phyloP scores from a whole-genome alignment of 2,797 vertebrate species.

The Manis javanica region DNA sequence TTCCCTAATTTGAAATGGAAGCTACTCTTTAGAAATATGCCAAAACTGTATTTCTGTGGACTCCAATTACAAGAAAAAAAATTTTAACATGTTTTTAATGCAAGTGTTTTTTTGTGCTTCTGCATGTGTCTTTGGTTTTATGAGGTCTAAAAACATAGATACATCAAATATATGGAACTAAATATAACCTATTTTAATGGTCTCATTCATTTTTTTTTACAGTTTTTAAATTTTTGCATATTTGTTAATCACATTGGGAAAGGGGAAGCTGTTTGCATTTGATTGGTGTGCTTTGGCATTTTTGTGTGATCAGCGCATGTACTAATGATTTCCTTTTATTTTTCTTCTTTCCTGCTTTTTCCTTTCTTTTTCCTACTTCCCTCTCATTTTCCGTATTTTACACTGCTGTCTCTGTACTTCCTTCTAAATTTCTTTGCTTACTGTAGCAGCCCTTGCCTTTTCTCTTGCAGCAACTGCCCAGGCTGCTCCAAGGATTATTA shows the following conservation, averaged over 20 bases:
- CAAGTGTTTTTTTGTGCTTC: conserved; percentile 79
- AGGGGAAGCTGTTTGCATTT: conserved; percentile 88
- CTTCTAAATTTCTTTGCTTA: conserved; percentile 91
- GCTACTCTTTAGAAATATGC: conserved; percentile 38
- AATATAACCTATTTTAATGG: conserved; percentile 84
- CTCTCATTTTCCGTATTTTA: conserved; percentile 82
- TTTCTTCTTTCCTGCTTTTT: conserved; percentile 88
- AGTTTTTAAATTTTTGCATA: conserved; percentile 88
- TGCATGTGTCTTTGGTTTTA: conserved; percentile 85
- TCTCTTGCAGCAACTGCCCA: conserved; percentile 96
- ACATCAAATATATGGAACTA: conserved; percentile 77
- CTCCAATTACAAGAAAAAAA: conserved; percentile 76
- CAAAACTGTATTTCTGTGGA: conserved; percentile 85
- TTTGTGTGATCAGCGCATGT: conserved; percentile 88
- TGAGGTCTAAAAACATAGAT: conserved; percentile 81
- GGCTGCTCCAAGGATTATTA: conserved; percentile 96
- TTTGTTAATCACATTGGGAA: conserved; percentile 88
- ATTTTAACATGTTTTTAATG: conserved; percentile 81
- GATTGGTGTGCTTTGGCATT: conserved; percentile 90
- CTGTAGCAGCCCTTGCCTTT: conserved; percentile 97
- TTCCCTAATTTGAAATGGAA: conserved; percentile 44
- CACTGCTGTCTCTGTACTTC: conserved; percentile 86
- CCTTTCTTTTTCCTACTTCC: conserved; percentile 79
- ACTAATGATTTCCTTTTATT: conserved; percentile 93
- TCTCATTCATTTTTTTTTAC: conserved; percentile 84